Percentiles rank a stretch among this genome's conserved stretches.
Conservation (phyloP, 1,140 invertebrate species). For the Contarinia nasturtii region DNA sequence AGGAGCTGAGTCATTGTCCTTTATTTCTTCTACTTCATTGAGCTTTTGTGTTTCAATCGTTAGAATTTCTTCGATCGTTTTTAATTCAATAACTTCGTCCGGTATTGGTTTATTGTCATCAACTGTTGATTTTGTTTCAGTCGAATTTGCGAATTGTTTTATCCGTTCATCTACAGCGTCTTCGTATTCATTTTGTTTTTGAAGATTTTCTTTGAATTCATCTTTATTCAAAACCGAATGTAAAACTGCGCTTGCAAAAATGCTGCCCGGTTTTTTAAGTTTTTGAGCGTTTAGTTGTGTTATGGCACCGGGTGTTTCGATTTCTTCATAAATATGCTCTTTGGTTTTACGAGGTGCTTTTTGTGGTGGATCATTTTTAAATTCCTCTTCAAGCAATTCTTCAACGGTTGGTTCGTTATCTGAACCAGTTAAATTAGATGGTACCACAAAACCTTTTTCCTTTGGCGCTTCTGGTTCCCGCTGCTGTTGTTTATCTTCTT, state of each 20-base stretch:
- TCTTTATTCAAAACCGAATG: background rate
- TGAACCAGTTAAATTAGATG: slow-evolving; percentile 13
- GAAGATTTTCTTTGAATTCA: background rate
- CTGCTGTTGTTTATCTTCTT: slow-evolving; percentile 21
- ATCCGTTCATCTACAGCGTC: background rate
- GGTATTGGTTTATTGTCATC: no score
- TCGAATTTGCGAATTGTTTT: no score
- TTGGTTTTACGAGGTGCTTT: slow-evolving; percentile 26
- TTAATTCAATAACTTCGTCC: no score
- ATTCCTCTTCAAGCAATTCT: slow-evolving; percentile 1
- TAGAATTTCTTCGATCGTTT: no score
- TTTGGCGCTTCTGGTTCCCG: slow-evolving; percentile 10
- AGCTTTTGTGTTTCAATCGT: background rate
- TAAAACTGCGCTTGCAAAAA: background rate
- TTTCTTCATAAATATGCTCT: slow-evolving; percentile 37
- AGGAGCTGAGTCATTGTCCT: slow-evolving; percentile 20
- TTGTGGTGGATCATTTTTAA: slow-evolving; percentile 11
- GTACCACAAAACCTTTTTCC: slow-evolving; percentile 8
- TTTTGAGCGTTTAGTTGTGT: background rate
- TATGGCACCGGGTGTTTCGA: slow-evolving; percentile 18
- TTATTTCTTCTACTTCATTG: slow-evolving; percentile 7
- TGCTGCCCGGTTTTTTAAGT: background rate
- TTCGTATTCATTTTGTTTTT: background rate
- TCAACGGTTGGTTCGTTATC: background rate
- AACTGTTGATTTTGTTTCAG: no score